Base-by-base conservation (phyloP, 2,797 vertebrate species). In the Diplodus sargus region DNA sequence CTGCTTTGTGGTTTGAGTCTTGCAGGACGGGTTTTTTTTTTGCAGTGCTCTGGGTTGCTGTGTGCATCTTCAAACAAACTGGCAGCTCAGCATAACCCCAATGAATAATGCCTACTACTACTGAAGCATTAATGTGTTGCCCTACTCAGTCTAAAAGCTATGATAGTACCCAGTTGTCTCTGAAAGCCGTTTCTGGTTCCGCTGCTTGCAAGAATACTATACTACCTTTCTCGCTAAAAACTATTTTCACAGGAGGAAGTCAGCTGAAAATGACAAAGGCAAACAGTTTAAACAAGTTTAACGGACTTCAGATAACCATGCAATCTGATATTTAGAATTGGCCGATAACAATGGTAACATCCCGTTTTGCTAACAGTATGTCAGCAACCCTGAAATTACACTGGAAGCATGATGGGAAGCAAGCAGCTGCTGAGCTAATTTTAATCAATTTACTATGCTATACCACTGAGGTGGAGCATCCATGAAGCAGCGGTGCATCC, bases 391-490 rank as follows among this genome's bases (percentile, higher is more conserved):
- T 71, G 54, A 81, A 60, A 74, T 79, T 63, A 66, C 52, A 53
- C 69, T 54, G 43, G 57, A 48, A 79, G 49, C 53, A n/a, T 63
- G 62, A 77, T 77, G 58, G 39, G 66, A 59, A 59, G 39, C 65
- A 77, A 58, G 63, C 76, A 74, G 58, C 82, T 66, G 76, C 81
- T 71, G 74, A 65, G 30, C 34, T 66, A 23, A 69, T 68, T 49
- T 48, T 79, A 51, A 80, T 76, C 70, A 78, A 64, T 70, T 17
- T 1, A 51, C 17, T 66, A 53, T 34, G 51, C 43, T 73, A 48
- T 60, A 74, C 11, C 58, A 49, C 48, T 56, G 52, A 56, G 60
- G 23, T 30, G 54, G 60, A 10, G 51, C 52, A 30, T 56, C 59
- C 68, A 14, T 49, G 11, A 59, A 66, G 18, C 52, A 54, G 60